Evolutionary conservation across 2,113 vertebrate genomes (phyloP).

Genomic region (Pelecanus crispus): DNA sequence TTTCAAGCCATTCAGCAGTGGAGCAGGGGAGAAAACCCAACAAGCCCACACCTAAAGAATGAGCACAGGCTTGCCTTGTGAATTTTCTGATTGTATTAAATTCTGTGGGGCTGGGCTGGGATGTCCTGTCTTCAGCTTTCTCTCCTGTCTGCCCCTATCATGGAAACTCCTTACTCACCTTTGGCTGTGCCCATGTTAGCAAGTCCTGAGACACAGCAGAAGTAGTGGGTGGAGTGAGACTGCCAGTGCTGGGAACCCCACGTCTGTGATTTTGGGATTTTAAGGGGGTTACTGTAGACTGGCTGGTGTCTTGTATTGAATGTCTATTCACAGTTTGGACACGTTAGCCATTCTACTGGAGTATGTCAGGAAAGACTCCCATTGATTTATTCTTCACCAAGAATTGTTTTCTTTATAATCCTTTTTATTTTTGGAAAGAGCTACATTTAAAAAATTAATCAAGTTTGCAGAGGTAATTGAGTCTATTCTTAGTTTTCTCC

Average conservation of each 20-base stretch:
- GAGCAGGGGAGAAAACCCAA: neutral
- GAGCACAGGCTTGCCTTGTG: neutral
- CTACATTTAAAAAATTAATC: neutral
- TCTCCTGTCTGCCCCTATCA: neutral
- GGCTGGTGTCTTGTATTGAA: neutral
- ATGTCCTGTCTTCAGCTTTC: neutral
- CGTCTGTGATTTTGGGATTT: neutral
- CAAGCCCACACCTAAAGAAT: neutral
- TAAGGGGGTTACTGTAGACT: neutral
- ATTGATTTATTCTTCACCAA: neutral
- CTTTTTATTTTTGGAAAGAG: neutral
- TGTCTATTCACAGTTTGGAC: neutral
- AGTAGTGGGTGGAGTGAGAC: neutral
- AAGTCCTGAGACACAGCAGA: neutral
- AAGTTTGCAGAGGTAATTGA: neutral
- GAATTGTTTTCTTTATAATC: neutral
- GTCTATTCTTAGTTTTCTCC: neutral
- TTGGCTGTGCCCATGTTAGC: neutral
- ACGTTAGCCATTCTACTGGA: neutral
- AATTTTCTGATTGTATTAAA: neutral
- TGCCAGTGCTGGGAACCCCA: neutral
- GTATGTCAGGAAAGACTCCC: neutral
- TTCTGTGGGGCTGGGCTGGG: neutral
- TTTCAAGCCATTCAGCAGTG: neutral
- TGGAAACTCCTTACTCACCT: neutral